These are phyloP conservation scores for Aphelinus certus DNA, from an alignment of 1,140 invertebrate genomes.

Conservation along the genomic window DNA sequence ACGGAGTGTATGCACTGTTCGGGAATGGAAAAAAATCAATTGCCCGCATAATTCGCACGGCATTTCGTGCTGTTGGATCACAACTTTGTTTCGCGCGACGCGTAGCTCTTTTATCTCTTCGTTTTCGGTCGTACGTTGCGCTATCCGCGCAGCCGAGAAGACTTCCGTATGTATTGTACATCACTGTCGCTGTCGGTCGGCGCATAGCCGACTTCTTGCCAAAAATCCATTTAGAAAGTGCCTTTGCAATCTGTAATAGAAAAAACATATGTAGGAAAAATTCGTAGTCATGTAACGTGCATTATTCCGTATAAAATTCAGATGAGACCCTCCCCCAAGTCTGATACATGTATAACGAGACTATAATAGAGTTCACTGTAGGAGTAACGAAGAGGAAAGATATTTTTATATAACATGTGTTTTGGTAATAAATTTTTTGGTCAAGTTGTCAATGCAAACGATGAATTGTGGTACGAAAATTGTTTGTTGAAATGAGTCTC, in stretches of 20 bases:
- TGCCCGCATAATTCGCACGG: no score
- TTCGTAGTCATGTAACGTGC: constrained; percentile 7
- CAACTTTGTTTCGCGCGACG: no score
- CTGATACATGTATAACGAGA: constrained; percentile 11
- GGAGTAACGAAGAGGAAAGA: not conserved
- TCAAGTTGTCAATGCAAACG: not conserved
- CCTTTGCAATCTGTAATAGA: constrained; percentile 4
- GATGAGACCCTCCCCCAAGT: not conserved
- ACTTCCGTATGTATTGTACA: no score
- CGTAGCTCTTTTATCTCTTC: no score
- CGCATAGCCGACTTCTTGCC: no score
- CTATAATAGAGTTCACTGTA: not conserved
- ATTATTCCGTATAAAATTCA: not conserved
- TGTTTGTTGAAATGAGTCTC: constrained; percentile 21
- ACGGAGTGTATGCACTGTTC: no score
- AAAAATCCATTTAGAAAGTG: constrained; percentile 10
- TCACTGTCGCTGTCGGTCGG: no score
- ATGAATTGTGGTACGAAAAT: constrained; percentile 6
- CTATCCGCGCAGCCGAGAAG: no score
- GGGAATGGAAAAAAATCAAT: no score
- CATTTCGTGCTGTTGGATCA: no score
- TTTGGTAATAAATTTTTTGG: not conserved
- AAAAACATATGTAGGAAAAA: not conserved
- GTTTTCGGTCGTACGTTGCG: no score
- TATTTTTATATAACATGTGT: constrained; percentile 28